Conservation (phyloP, 2,888 invertebrate genomes). For the Eremobia ochroleuca region DNA sequence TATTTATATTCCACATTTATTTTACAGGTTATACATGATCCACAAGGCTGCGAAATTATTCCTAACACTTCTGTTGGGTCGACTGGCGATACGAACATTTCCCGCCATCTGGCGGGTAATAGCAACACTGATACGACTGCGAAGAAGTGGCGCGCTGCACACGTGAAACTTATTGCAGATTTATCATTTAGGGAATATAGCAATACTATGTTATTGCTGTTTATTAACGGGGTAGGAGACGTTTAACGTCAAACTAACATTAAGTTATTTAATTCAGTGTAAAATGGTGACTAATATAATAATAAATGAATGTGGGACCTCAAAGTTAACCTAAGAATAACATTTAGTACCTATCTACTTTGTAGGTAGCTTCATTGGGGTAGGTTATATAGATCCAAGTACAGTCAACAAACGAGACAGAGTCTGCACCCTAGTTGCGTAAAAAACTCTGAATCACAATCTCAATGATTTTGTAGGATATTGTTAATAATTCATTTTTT, state of each 20-base stretch:
- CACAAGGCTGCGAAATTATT: slow-evolving; percentile 35
- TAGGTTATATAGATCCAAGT: background rate
- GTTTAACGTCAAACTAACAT: slow-evolving; percentile 23
- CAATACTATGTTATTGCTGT: background rate
- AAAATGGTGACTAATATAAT: slow-evolving; percentile 33
- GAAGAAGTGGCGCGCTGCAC: background rate
- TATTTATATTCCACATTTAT: background rate
- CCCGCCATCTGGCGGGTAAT: slow-evolving; percentile 57
- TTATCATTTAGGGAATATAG: background rate
- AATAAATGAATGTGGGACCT: background rate
- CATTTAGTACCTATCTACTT: no score
- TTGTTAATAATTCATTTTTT: no score
- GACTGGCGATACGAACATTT: slow-evolving; percentile 27
- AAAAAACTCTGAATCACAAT: no score
- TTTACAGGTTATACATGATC: slow-evolving; percentile 48
- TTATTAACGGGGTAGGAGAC: background rate
- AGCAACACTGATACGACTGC: slow-evolving; percentile 28
- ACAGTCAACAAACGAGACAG: background rate
- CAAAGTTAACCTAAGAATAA: background rate
- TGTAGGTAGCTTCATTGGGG: background rate
- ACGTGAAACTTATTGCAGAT: background rate
- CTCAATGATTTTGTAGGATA: no score
- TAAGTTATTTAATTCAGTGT: background rate
- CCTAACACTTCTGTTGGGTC: slow-evolving; percentile 22
- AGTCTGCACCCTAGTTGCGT: no score